phyloP scores from a whole-genome alignment of 2,113 vertebrate genomes.

The Chinchilla lanigera region DNA sequence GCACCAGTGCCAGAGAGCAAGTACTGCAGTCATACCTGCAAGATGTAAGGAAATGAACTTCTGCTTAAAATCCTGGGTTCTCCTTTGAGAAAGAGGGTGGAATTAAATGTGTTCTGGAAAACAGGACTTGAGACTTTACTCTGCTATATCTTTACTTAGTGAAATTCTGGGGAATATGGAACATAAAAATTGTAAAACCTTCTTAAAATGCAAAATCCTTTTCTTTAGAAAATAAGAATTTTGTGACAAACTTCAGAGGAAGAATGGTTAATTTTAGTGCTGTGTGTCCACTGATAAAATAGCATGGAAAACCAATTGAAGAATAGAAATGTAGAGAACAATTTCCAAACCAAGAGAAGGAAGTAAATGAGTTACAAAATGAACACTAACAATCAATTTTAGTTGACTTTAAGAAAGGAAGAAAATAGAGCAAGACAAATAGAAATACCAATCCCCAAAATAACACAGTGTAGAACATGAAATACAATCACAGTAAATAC shows the following conservation, averaged over 20 bases:
- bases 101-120: neutral
- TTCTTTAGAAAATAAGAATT: conserved; percentile 22
- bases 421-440: conserved; percentile 1
- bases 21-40: neutral
- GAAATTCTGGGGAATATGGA: neutral
- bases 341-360: neutral
- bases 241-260: neutral
- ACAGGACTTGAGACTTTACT: neutral
- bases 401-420: neutral
- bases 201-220: neutral
- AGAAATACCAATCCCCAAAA: neutral
- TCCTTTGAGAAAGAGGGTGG: neutral
- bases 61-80: neutral
- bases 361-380: neutral
- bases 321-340: neutral
- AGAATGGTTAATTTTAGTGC: neutral
- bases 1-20: neutral
- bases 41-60: neutral
- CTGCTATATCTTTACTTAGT: neutral
- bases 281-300: neutral
- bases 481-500: neutral
- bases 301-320: neutral
- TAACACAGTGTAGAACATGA: neutral
- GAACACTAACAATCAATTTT: neutral
- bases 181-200: neutral